Evolutionary conservation across 2,113 vertebrate genomes (phyloP).

Genomic region (Isichthys henryi): DNA sequence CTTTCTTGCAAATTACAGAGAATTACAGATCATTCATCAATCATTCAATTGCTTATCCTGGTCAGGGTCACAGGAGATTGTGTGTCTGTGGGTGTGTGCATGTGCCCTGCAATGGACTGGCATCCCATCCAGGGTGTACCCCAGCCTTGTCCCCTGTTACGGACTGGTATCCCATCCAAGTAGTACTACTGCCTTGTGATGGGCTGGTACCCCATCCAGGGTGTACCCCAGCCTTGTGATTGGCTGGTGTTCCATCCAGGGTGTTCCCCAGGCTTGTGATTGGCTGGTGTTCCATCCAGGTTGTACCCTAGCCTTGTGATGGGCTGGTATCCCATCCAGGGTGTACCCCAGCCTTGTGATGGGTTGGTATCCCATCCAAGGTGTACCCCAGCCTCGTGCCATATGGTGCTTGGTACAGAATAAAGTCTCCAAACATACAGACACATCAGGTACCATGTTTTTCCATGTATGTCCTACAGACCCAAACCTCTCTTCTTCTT

Average conservation of each 20-base stretch:
- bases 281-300: too few relatives aligned
- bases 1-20: not conserved
- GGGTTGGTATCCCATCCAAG: not conserved
- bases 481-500: not conserved
- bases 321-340: too few relatives aligned
- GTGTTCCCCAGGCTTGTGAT: too few relatives aligned
- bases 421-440: not conserved
- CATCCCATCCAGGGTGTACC: too few relatives aligned
- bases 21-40: not conserved
- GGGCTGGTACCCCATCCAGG: too few relatives aligned
- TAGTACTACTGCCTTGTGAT: too few relatives aligned
- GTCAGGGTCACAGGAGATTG: not conserved
- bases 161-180: too few relatives aligned
- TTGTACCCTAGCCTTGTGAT: too few relatives aligned
- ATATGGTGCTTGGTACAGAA: not conserved
- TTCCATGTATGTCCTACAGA: not conserved
- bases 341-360: not conserved
- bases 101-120: not conserved
- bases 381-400: not conserved
- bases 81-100: not conserved
- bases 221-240: too few relatives aligned
- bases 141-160: too few relatives aligned
- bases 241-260: too few relatives aligned
- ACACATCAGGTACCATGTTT: not conserved
- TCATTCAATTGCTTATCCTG: not conserved